Percentiles rank a stretch among this genome's conserved stretches.
Conservation (phyloP, 2,888 invertebrate genomes). For the Heteropelma amictum region DNA sequence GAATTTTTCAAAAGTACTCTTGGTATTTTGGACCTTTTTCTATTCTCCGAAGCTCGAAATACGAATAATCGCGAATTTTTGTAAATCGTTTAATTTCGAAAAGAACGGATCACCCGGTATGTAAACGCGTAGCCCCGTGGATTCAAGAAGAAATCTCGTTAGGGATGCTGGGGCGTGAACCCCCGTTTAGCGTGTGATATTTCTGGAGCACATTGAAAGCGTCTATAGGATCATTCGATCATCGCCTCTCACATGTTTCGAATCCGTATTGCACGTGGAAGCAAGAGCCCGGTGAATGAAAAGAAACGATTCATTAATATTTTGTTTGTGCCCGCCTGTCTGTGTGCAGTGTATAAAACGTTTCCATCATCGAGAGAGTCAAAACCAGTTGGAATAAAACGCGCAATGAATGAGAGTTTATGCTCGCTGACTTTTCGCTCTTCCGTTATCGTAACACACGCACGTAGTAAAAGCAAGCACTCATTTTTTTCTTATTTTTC, state of each 20-base stretch:
- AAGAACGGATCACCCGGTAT: no score
- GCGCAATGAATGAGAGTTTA: slow-evolving; percentile 51
- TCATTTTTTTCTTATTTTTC: not conserved
- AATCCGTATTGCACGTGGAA: slow-evolving; percentile 22
- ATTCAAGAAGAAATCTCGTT: slow-evolving; percentile 3
- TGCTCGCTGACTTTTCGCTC: slow-evolving; percentile 22
- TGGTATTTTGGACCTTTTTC: no score
- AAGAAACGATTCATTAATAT: slow-evolving; percentile 40
- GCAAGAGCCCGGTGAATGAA: slow-evolving; percentile 35
- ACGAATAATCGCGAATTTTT: no score
- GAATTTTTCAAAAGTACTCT: no score
- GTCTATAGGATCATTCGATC: slow-evolving; percentile 44
- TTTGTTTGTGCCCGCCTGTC: not conserved
- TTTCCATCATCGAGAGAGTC: not conserved
- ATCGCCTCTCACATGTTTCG: slow-evolving; percentile 31
- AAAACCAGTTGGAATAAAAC: slow-evolving; percentile 6
- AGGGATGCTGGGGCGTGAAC: slow-evolving; percentile 22
- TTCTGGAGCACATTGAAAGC: slow-evolving; percentile 48
- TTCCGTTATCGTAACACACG: slow-evolving; percentile 25
- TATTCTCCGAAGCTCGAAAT: no score
- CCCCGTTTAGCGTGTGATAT: slow-evolving; percentile 26
- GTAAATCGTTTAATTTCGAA: no score
- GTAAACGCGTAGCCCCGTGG: no score
- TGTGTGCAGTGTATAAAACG: not conserved
- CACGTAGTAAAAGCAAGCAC: not conserved